Conservation (phyloP, 2,113 vertebrate species). For the Microcebus ravelobensis region DNA sequence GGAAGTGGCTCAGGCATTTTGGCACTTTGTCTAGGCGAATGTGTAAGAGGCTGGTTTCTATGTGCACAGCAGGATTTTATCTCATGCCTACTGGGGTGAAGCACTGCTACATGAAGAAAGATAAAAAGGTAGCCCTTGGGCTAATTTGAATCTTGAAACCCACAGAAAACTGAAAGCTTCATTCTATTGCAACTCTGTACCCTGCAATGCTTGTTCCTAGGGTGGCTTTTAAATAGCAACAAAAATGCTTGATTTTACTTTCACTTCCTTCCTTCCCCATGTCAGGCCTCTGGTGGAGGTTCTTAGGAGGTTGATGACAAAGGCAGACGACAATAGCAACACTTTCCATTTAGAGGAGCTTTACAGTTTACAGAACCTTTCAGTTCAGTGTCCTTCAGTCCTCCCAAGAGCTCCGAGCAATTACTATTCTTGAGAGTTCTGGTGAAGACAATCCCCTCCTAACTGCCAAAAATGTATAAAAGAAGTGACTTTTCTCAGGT, state of each 20-base stretch:
- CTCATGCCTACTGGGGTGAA: not conserved
- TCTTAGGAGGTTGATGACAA: slow-evolving; percentile 16
- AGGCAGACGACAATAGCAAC: not conserved
- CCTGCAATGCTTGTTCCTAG: not conserved
- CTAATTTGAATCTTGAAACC: slow-evolving; percentile 24
- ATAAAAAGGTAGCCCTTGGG: not conserved
- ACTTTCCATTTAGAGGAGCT: not conserved
- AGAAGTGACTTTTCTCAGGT: not conserved
- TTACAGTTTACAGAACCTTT: not conserved
- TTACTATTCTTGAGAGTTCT: not conserved
- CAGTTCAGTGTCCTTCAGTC: not conserved
- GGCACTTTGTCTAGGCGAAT: not conserved
- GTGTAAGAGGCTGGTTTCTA: not conserved
- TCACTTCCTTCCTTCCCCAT: not conserved
- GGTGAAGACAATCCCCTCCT: not conserved
- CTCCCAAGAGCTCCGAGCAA: not conserved
- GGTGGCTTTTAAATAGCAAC: slow-evolving; percentile 25
- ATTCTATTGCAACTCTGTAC: slow-evolving; percentile 32
- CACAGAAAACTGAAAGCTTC: slow-evolving; percentile 46
- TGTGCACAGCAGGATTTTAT: not conserved
- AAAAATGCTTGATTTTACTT: slow-evolving; percentile 28
- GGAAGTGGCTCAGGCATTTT: not conserved
- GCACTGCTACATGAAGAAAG: not conserved
- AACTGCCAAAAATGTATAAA: not conserved
- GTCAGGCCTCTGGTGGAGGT: not conserved